These are phyloP conservation scores for Sebastes diploproa DNA, from an alignment of 2,797 vertebrate genomes.

Conservation along the genomic window DNA sequence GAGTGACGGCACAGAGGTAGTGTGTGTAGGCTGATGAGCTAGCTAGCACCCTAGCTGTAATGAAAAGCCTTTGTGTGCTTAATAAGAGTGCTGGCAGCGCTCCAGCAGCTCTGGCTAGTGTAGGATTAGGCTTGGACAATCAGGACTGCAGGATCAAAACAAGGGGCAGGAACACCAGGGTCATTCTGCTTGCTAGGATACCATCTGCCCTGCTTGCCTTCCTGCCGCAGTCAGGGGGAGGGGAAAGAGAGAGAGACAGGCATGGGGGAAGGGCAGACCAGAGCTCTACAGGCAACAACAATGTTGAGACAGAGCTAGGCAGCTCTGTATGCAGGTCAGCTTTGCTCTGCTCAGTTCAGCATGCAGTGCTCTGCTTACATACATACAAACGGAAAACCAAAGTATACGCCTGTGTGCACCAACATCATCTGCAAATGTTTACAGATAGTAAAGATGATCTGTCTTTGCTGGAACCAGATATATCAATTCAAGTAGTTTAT, in stretches of 20 bases:
- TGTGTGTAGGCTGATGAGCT: slow-evolving; percentile 67
- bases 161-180: slow-evolving; percentile 91
- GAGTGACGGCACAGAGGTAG: slow-evolving; percentile 68
- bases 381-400: slow-evolving; percentile 23
- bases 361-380: slow-evolving; percentile 44
- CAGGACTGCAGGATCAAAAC: slow-evolving; percentile 91
- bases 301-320: slow-evolving; percentile 65
- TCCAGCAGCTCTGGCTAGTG: slow-evolving; percentile 87
- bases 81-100: slow-evolving; percentile 87
- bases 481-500: not conserved
- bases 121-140: slow-evolving; percentile 92
- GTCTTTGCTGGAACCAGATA: not conserved
- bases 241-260: slow-evolving; percentile 69
- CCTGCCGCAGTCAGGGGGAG: slow-evolving; percentile 92
- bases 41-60: slow-evolving; percentile 80
- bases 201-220: slow-evolving; percentile 88
- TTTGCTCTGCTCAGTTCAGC: slow-evolving; percentile 58
- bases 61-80: slow-evolving; percentile 92
- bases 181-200: slow-evolving; percentile 89
- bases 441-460: not conserved
- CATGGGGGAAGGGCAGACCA: slow-evolving; percentile 72
- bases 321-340: slow-evolving; percentile 71
- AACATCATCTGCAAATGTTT: slow-evolving; percentile 19
- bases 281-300: slow-evolving; percentile 78
- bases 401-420: slow-evolving; percentile 18